Conservation (phyloP, 2,888 invertebrate species). For the Spatulosminthurus flaviceps region DNA sequence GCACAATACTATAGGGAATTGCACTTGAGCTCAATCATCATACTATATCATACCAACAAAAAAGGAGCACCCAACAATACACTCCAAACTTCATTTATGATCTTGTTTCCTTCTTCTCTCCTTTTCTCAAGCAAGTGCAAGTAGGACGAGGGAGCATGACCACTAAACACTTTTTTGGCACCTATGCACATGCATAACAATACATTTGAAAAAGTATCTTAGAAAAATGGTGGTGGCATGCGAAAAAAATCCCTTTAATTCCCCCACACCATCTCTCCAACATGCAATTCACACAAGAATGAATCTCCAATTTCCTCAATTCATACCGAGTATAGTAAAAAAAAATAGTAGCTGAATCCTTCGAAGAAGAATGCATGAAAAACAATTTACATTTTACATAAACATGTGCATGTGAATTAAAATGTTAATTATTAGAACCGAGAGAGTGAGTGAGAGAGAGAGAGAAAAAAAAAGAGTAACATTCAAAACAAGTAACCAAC, state of each 20-base stretch:
- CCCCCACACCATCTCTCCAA: not conserved
- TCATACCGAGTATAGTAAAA: not conserved
- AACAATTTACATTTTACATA: constrained; percentile 25
- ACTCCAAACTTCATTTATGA: constrained; percentile 37
- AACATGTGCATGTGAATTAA: constrained; percentile 26
- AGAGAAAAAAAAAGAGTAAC: constrained; percentile 11
- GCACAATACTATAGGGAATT: constrained; percentile 27
- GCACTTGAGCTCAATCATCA: constrained; percentile 21
- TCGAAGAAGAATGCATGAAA: constrained; percentile 14
- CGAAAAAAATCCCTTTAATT: not conserved
- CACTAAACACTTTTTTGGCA: not conserved
- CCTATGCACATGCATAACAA: not conserved
- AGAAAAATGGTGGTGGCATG: not conserved
- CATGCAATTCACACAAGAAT: not conserved
- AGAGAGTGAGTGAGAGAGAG: too few species aligned
- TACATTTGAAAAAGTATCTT: not conserved
- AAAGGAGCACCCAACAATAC: constrained; percentile 37
- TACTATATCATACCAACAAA: constrained; percentile 41
- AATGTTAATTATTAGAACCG: constrained; percentile 12
- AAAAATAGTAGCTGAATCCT: not conserved
- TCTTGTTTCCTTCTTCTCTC: constrained; percentile 37
- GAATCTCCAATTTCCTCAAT: not conserved
- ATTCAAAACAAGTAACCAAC: not conserved
- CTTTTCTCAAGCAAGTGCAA: not conserved
- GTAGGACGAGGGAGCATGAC: not conserved